phyloP scores from a whole-genome alignment of 2,113 vertebrate genomes.

The Pleuronectes platessa region DNA sequence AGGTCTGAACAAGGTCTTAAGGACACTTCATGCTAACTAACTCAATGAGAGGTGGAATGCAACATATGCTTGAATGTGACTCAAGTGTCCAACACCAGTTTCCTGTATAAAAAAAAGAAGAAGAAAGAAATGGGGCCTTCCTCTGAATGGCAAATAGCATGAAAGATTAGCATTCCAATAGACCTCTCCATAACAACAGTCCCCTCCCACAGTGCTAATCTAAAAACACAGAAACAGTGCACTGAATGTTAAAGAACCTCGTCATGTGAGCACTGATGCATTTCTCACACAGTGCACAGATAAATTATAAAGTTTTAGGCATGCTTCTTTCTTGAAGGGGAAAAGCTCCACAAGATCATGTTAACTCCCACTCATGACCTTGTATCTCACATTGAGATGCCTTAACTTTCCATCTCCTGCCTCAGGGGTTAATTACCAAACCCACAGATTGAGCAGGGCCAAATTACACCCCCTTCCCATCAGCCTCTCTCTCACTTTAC shows the following conservation, averaged over 20 bases:
- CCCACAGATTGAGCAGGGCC: conserved; percentile 13
- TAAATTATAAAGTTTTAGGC: background rate
- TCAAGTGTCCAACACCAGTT: conserved; percentile 47
- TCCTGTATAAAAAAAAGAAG: conserved; percentile 18
- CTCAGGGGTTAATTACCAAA: conserved; percentile 60
- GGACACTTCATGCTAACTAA: conserved; percentile 7
- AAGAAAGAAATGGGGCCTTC: conserved; percentile 16
- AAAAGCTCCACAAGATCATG: conserved; percentile 4
- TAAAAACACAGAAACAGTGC: conserved; percentile 51
- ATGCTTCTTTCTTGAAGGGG: background rate
- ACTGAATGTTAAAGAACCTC: conserved; percentile 45
- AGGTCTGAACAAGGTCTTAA: background rate
- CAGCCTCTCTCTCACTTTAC: background rate
- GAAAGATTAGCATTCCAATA: conserved; percentile 77
- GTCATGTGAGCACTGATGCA: conserved; percentile 46
- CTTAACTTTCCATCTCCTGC: conserved; percentile 39
- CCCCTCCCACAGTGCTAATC: conserved; percentile 51
- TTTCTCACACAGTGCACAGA: conserved; percentile 15
- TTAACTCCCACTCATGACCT: conserved; percentile 22
- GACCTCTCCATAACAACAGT: conserved; percentile 68
- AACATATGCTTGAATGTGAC: conserved; percentile 34
- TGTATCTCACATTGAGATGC: conserved; percentile 34
- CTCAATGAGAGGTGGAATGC: conserved; percentile 42
- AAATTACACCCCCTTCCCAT: conserved; percentile 8
- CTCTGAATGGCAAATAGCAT: conserved; percentile 63